These are phyloP conservation scores for Sebastes dallii DNA, from an alignment of 2,797 vertebrate genomes.

Conservation along the genomic window DNA sequence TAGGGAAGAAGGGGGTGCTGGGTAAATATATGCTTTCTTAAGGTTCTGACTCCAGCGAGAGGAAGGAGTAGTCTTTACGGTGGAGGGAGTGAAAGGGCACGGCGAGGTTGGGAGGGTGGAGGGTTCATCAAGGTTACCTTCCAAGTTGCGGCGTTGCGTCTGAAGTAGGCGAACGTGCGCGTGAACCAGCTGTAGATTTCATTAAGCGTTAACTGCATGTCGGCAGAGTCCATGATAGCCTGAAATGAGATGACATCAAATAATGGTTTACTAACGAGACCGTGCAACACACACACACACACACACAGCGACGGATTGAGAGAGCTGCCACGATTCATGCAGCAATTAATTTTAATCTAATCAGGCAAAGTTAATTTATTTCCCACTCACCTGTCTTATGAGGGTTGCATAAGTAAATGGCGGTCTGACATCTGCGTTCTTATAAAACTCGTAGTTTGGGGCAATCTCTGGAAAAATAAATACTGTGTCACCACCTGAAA, in stretches of 20 bases:
- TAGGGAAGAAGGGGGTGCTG: constrained; percentile 87
- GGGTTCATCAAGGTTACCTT: constrained; percentile 84
- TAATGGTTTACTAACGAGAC: constrained; percentile 90
- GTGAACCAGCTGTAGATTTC: constrained; percentile 99
- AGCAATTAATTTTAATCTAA: constrained; percentile 95
- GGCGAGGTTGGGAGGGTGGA: not conserved
- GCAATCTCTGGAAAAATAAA: constrained; percentile 96
- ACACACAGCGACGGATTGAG: constrained; percentile 67
- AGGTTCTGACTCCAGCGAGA: constrained; percentile 51
- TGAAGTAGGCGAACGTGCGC: constrained; percentile 99
- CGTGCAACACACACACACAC: constrained; percentile 46
- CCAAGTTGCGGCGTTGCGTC: constrained; percentile 99
- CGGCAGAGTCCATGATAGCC: constrained; percentile 98
- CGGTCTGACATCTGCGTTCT: constrained; percentile 99
- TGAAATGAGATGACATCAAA: constrained; percentile 96
- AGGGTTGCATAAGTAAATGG: constrained; percentile 99
- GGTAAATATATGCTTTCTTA: constrained; percentile 86
- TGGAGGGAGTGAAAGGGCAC: constrained; percentile 22
- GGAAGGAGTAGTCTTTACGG: not conserved
- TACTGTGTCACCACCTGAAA: constrained; percentile 83
- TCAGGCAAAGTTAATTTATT: constrained; percentile 92
- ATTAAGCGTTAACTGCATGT: constrained; percentile 99
- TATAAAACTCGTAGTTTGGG: constrained; percentile 99
- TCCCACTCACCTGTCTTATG: constrained; percentile 99
- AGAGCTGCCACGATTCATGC: constrained; percentile 83